Evolutionary conservation across 2,797 vertebrate species (phyloP).

Genomic region (Acipenser oxyrinchus): DNA sequence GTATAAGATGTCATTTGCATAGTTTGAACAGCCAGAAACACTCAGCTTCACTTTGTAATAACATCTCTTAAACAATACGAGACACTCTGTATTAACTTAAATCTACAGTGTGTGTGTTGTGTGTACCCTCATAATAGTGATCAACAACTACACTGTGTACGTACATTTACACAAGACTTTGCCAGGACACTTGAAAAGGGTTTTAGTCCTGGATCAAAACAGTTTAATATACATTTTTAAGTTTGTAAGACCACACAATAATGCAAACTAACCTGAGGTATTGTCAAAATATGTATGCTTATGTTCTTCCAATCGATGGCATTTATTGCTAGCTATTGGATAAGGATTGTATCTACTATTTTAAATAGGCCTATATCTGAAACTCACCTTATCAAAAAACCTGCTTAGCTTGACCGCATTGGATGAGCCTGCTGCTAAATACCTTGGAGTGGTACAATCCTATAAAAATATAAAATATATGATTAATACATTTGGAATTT

Average conservation of each 20-base stretch:
- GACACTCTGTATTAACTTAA: too few species aligned
- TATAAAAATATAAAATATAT: constrained; percentile 33
- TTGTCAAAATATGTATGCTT: too few species aligned
- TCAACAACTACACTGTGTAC: neutral
- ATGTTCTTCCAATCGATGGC: too few species aligned
- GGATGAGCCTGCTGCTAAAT: constrained; percentile 90
- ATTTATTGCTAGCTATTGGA: too few species aligned
- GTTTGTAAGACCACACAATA: neutral
- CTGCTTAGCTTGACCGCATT: constrained; percentile 95
- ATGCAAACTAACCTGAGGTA: constrained; percentile 55
- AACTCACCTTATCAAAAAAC: constrained; percentile 93
- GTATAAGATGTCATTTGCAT: too few species aligned
- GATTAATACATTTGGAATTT: neutral
- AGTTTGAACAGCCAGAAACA: too few species aligned
- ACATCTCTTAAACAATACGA: too few species aligned
- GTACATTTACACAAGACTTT: too few species aligned
- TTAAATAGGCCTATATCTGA: neutral
- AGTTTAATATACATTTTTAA: neutral
- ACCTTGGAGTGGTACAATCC: constrained; percentile 91
- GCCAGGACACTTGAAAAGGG: too few species aligned
- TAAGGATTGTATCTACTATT: too few species aligned
- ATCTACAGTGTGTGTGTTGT: neutral
- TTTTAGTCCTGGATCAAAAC: too few species aligned
- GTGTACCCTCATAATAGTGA: neutral
- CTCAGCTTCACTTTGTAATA: too few species aligned